phyloP scores from a whole-genome alignment of 2,888 invertebrate species.

The Eustalomyia histrio region DNA sequence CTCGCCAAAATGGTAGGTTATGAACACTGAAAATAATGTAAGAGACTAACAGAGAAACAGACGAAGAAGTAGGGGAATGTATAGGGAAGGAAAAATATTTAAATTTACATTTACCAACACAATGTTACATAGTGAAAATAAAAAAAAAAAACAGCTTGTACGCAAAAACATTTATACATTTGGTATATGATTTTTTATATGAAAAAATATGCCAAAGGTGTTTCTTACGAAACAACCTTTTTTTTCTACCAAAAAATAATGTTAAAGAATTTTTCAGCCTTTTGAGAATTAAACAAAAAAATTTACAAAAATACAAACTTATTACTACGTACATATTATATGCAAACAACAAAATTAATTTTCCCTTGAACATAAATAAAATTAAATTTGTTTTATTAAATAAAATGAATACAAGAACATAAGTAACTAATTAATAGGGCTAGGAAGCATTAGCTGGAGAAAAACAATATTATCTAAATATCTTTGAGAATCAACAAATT shows the following conservation, averaged over 20 bases:
- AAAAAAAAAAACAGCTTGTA: neutral
- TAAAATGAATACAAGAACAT: too few relatives aligned
- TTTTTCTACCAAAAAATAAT: neutral
- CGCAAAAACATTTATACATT: neutral
- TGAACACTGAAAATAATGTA: neutral
- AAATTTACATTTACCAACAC: constrained; percentile 36
- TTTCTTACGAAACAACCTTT: constrained; percentile 35
- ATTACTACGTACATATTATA: neutral
- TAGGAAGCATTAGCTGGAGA: too few relatives aligned
- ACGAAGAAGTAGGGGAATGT: constrained; percentile 53
- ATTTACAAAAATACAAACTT: neutral
- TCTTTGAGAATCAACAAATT: too few relatives aligned
- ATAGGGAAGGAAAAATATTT: constrained; percentile 41
- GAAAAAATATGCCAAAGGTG: constrained; percentile 41
- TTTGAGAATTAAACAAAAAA: constrained; percentile 37
- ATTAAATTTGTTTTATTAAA: neutral
- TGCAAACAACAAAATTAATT: constrained; percentile 21
- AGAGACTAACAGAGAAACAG: constrained; percentile 3
- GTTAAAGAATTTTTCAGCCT: constrained; percentile 40
- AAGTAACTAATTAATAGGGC: too few relatives aligned
- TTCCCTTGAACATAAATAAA: constrained; percentile 26
- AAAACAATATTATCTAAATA: too few relatives aligned
- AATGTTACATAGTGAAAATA: constrained; percentile 4
- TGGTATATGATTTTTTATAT: constrained; percentile 29
- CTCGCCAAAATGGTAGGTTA: constrained; percentile 5